Evolutionary conservation across 2,113 vertebrate species (phyloP), one percentile per base, ranked within the genome.

Genomic region (Pollachius pollachius): DNA sequence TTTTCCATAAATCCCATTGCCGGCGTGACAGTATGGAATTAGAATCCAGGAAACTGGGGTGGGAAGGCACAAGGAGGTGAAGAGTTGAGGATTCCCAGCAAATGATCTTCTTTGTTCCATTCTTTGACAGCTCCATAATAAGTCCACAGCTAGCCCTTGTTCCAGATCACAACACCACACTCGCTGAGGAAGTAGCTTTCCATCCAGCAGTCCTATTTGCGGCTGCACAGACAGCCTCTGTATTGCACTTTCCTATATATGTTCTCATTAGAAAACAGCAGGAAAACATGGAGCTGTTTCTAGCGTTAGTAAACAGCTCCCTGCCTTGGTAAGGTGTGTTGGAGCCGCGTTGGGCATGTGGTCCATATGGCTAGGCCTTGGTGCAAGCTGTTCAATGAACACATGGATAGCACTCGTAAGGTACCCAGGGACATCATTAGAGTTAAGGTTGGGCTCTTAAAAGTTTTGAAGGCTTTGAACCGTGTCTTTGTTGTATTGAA

Each of bases 381-480:
- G 64, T 70, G 70, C 85, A 90, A 85, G 78, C 84, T 89, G 84
- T 87, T 88, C 37, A 71, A 54, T 66, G 48, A 79, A 80, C 68
- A 82, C 30, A 34, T 69, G 30, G 70, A 89, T 85, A 61, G 75
- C 71, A 74, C 80, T 85, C 73, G 78, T 78, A 67, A 65, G 69
- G 64, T 74, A 85, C 76, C 83, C 58, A 37, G 84, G 84, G 86
- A 84, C 78, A 72, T 85, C 75, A 85, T 87, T 84, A 84, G 79
- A 79, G 64, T 76, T 70, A 70, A 69, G 68, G 62, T 71, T 21
- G 52, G 66, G 18, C 74, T 65, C 57, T 76, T 18, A 21, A 72
- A 78, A 82, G 76, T 85, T 83, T 76, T 41, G 69, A 34, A 37
- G 57, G 65, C 61, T 83, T 78, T 83, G 30, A 76, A 69, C 48